phyloP scores from a whole-genome alignment of 2,113 vertebrate species.

The Heloderma charlesbogerti region DNA sequence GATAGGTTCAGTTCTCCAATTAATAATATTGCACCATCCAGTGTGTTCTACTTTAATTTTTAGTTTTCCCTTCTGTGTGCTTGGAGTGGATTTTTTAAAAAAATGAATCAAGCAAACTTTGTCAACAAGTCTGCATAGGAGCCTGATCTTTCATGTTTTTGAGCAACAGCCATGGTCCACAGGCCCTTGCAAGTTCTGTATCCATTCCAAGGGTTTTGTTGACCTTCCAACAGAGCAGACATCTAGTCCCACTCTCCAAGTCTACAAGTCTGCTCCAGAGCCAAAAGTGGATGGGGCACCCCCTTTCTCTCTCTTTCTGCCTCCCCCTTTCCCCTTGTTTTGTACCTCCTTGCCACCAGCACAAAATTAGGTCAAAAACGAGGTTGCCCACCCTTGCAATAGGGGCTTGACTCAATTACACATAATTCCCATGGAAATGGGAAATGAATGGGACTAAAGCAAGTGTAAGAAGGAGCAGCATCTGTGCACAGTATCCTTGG shows the following conservation, averaged over 20 bases:
- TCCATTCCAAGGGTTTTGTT: not conserved
- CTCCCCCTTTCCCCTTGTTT: too few species aligned
- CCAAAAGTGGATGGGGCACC: not conserved
- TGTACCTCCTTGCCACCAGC: too few species aligned
- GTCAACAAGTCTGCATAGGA: constrained; percentile 46
- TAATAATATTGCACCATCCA: constrained; percentile 78
- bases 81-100: constrained; percentile 46
- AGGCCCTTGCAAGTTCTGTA: not conserved
- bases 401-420: not conserved
- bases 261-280: not conserved
- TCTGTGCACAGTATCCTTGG: not conserved
- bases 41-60: constrained; percentile 71
- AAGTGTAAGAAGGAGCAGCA: not conserved
- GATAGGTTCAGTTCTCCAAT: constrained; percentile 78
- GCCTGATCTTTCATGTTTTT: constrained; percentile 60
- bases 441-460: not conserved
- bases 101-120: constrained; percentile 40
- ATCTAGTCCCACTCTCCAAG: not conserved
- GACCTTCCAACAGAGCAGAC: not conserved
- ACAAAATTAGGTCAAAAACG: too few species aligned
- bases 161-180: not conserved
- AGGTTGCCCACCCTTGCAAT: too few species aligned
- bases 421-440: not conserved
- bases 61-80: constrained; percentile 59
- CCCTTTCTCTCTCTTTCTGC: not conserved